Conservation (phyloP, 2,888 invertebrate genomes). For the Empis stercorea region DNA sequence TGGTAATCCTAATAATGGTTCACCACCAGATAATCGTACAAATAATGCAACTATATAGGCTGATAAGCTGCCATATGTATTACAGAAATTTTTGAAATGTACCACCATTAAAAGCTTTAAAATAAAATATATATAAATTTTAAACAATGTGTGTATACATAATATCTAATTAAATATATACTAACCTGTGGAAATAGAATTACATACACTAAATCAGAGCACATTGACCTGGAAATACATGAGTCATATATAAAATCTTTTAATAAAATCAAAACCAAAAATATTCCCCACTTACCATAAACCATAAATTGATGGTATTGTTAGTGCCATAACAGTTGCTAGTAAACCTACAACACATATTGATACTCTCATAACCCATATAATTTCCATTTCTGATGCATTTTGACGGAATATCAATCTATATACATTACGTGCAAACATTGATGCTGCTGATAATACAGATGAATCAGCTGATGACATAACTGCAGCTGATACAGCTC, state of each 20-base stretch:
- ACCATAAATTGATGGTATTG: slow-evolving; percentile 95
- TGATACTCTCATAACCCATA: slow-evolving; percentile 86
- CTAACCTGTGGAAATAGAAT: slow-evolving; percentile 94
- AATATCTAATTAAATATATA: slow-evolving; percentile 40
- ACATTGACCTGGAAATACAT: slow-evolving; percentile 64
- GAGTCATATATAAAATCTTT: neutral
- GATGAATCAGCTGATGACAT: slow-evolving; percentile 99
- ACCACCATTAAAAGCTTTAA: slow-evolving; percentile 88
- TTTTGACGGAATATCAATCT: slow-evolving; percentile 91
- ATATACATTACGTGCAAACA: slow-evolving; percentile 99
- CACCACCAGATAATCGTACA: slow-evolving; percentile 77
- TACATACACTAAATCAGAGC: slow-evolving; percentile 97
- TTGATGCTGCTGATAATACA: slow-evolving; percentile 92
- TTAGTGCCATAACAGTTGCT: slow-evolving; percentile 90
- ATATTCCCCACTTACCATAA: slow-evolving; percentile 57
- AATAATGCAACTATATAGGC: slow-evolving; percentile 76
- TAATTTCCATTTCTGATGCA: slow-evolving; percentile 95
- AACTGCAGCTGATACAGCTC: slow-evolving; percentile 97
- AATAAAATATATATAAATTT: neutral
- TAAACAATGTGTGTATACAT: slow-evolving; percentile 38
- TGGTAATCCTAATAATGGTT: slow-evolving; percentile 67
- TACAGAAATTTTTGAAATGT: slow-evolving; percentile 85
- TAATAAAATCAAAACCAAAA: neutral
- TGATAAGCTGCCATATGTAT: slow-evolving; percentile 91
- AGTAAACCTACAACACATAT: slow-evolving; percentile 86